A percentile compares a stretch with the other conserved stretches of the same genome.
phyloP scores from a whole-genome alignment of 2,888 invertebrate genomes.

The Diarsia rubi region DNA sequence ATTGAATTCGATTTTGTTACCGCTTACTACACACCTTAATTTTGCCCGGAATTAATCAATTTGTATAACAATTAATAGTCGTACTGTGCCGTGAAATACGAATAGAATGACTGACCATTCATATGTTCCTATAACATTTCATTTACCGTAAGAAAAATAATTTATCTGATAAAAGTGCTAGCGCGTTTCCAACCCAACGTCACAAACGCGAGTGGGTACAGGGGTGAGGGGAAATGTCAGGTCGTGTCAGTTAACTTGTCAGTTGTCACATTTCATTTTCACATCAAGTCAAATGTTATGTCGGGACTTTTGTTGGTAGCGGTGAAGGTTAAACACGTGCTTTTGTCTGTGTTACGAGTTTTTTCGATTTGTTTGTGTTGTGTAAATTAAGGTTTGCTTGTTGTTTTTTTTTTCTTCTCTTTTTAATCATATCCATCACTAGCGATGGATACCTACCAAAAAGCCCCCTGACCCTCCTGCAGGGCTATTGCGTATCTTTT shows the following conservation, averaged over 20 bases:
- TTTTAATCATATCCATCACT: too few species aligned
- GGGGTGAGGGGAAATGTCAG: slow-evolving; percentile 1
- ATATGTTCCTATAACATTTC: slow-evolving; percentile 32
- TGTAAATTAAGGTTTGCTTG: too few species aligned
- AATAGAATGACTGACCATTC: slow-evolving; percentile 48
- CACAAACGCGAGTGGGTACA: slow-evolving; percentile 33
- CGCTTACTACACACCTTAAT: slow-evolving; percentile 81
- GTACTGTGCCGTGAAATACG: slow-evolving; percentile 17
- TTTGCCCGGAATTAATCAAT: slow-evolving; percentile 69
- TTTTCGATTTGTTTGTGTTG: too few species aligned
- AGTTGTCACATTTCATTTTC: not conserved
- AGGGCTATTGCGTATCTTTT: too few species aligned
- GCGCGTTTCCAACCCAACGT: not conserved
- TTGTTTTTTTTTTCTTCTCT: too few species aligned
- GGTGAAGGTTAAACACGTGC: too few species aligned
- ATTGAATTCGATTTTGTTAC: slow-evolving; percentile 67
- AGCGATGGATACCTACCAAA: too few species aligned
- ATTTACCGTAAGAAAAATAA: slow-evolving; percentile 21
- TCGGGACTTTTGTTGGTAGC: too few species aligned
- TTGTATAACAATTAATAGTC: slow-evolving; percentile 24
- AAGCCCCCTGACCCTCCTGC: too few species aligned
- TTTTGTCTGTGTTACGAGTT: too few species aligned
- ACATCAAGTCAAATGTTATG: not conserved
- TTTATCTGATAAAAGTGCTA: not conserved
- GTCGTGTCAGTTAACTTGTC: not conserved